phyloP scores from a whole-genome alignment of 2,888 invertebrate genomes.

The Penaeus monodon region DNA sequence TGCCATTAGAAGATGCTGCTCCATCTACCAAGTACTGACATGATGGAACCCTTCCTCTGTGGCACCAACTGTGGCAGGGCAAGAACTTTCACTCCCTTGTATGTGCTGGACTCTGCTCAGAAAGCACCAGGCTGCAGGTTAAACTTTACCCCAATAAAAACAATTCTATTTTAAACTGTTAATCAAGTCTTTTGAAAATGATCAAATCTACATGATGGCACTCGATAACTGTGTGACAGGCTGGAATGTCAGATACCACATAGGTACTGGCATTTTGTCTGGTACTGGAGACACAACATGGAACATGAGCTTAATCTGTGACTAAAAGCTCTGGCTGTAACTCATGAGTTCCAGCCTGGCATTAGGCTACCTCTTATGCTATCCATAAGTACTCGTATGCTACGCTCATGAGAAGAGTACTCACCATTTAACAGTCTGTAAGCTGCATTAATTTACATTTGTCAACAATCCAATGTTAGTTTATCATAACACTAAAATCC shows the following conservation, averaged over 20 bases:
- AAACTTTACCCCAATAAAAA: too few species aligned
- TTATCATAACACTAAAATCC: conserved; percentile 5
- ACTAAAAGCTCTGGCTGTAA: conserved; percentile 21
- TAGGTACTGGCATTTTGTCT: conserved; percentile 19
- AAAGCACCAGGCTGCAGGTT: neutral
- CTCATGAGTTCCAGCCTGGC: conserved; percentile 36
- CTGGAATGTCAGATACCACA: conserved; percentile 23
- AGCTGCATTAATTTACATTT: conserved; percentile 22
- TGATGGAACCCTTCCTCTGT: too few species aligned
- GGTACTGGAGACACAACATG: conserved; percentile 23
- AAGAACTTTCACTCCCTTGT: neutral
- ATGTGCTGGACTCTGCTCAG: conserved; percentile 8
- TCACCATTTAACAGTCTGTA: conserved; percentile 22
- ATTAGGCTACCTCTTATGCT: conserved; percentile 16
- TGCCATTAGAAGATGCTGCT: too few species aligned
- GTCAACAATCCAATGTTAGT: conserved; percentile 17
- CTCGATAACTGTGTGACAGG: conserved; percentile 16
- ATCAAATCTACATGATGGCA: conserved; percentile 10
- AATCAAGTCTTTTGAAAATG: conserved; percentile 9
- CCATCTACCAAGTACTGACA: too few species aligned
- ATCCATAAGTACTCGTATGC: conserved; percentile 25
- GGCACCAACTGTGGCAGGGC: too few species aligned
- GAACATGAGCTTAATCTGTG: neutral
- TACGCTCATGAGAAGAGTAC: conserved; percentile 17
- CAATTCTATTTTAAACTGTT: conserved; percentile 2